phyloP scores from a whole-genome alignment of 2,113 vertebrate genomes.

The Rhinoptilus africanus region DNA sequence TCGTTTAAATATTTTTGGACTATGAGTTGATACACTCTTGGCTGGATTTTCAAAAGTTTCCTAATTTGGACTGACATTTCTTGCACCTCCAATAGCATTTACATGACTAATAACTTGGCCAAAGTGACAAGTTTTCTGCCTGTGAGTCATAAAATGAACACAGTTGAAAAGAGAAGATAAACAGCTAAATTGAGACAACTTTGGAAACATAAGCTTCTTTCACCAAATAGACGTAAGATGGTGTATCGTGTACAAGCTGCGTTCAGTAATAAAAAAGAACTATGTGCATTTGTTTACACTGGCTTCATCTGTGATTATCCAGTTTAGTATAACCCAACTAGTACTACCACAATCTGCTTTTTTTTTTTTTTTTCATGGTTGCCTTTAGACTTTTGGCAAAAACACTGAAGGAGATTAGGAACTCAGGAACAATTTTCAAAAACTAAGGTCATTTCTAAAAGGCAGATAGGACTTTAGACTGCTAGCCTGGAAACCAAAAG shows the following conservation, averaged over 20 bases:
- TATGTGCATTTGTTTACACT: background rate
- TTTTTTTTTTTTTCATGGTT: background rate
- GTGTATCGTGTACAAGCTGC: background rate
- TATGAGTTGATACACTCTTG: background rate
- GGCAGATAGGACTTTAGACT: background rate
- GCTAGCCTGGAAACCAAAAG: background rate
- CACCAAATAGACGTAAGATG: background rate
- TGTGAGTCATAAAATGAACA: constrained; percentile 37
- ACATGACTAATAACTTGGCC: constrained; percentile 54
- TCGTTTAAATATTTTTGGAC: constrained; percentile 30
- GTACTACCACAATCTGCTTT: background rate
- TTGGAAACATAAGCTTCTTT: background rate
- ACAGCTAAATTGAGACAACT: background rate
- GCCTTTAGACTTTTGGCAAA: background rate
- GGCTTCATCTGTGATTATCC: background rate
- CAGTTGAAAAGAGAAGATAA: constrained; percentile 5
- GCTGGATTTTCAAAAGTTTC: constrained; percentile 31
- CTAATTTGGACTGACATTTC: constrained; percentile 53
- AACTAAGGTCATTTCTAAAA: background rate
- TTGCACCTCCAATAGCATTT: constrained; percentile 43
- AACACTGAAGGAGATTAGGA: background rate
- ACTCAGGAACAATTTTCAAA: background rate
- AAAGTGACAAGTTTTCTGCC: background rate
- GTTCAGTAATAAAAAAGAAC: background rate
- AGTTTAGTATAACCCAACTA: background rate